Percentiles rank a stretch among this genome's conserved stretches.
Evolutionary conservation across 37 sponge, comb jelly and placozoan species (phyloP).

Genomic region (Spongilla lacustris): DNA sequence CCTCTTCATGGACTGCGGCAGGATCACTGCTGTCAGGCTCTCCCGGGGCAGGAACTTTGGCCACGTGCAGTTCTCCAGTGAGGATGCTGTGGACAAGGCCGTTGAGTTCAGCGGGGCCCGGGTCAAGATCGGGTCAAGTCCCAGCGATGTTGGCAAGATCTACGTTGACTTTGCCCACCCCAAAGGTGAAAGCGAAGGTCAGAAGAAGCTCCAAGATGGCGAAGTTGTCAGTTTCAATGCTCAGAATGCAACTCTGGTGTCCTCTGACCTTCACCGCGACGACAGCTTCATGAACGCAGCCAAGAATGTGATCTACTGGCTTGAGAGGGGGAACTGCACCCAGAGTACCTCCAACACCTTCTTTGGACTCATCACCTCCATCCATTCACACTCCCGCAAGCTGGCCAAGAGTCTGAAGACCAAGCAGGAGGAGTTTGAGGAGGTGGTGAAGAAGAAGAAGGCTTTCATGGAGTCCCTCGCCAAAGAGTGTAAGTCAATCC

Average conservation of each 20-base stretch:
- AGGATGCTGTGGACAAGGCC: constrained; percentile 49
- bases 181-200: constrained; percentile 17
- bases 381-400: constrained; percentile 39
- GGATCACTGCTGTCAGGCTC: constrained; percentile 56
- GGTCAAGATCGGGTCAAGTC: constrained; percentile 49
- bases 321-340: constrained; percentile 54
- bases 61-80: constrained; percentile 63
- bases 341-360: constrained; percentile 39
- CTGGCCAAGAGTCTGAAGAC: constrained; percentile 52
- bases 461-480: neutral
- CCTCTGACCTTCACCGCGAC: constrained; percentile 52
- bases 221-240: constrained; percentile 40
- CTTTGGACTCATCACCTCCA: constrained; percentile 62
- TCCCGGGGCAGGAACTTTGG: constrained; percentile 47
- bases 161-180: constrained; percentile 74
- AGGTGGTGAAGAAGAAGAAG: constrained; percentile 9
- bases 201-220: neutral
- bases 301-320: constrained; percentile 63
- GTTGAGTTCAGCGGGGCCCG: constrained; percentile 38
- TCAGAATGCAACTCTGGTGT: constrained; percentile 20
- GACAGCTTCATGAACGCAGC: constrained; percentile 47
- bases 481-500: constrained; percentile 33
- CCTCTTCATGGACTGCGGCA: constrained; percentile 65
- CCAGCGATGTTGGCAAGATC: constrained; percentile 34
- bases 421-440: constrained; percentile 32